phyloP scores from a whole-genome alignment of 2,797 vertebrate genomes.

The Varecia variegata region DNA sequence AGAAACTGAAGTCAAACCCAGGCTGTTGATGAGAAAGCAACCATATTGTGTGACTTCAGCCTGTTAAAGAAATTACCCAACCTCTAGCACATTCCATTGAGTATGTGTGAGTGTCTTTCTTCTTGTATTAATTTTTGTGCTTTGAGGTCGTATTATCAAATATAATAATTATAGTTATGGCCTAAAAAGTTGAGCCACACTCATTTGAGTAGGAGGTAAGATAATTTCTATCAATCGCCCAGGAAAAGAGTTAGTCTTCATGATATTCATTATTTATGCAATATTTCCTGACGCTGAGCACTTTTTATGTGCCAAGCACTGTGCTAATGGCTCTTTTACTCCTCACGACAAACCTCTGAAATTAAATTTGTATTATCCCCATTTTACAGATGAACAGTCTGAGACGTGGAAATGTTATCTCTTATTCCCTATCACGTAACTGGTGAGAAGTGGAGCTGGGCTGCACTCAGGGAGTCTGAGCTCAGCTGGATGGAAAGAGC shows the following conservation, averaged over 20 bases:
- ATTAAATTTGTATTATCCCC: neutral
- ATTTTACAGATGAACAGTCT: neutral
- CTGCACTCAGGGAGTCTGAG: neutral
- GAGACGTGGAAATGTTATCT: neutral
- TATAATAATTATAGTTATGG: neutral
- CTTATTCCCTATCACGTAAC: neutral
- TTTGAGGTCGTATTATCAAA: neutral
- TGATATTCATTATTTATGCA: neutral
- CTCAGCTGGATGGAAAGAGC: neutral
- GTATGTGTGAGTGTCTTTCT: neutral
- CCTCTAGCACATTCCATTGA: neutral
- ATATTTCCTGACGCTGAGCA: neutral
- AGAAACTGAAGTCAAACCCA: neutral
- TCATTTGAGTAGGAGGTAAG: neutral
- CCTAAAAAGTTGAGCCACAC: neutral
- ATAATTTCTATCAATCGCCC: neutral
- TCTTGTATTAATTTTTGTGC: neutral
- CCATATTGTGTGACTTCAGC: neutral
- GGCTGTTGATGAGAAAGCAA: neutral
- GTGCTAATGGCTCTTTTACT: neutral
- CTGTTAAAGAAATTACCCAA: neutral
- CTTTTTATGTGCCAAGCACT: neutral
- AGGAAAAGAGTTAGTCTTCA: neutral
- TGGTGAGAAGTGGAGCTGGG: neutral
- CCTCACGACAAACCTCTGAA: neutral